phyloP scores from a whole-genome alignment of 2,797 vertebrate genomes.

The Pyrocephalus nanus region DNA sequence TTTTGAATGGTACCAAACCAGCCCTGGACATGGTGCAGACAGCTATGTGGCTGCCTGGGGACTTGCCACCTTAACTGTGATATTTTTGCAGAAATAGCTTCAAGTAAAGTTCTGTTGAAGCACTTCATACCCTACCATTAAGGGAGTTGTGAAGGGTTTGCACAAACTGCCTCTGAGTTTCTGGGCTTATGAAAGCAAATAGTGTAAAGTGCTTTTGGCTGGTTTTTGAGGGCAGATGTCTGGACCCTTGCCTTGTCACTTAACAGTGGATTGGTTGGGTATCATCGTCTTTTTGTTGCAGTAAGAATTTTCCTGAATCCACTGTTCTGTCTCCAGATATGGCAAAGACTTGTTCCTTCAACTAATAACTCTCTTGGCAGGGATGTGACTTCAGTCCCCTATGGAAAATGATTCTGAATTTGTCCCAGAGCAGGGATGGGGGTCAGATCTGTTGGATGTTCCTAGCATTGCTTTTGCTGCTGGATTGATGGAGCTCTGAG shows the following conservation, averaged over 20 bases:
- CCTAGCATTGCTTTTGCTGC: background rate
- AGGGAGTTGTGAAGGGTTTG: background rate
- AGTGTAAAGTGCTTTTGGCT: conserved; percentile 31
- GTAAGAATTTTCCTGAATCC: background rate
- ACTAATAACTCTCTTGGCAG: background rate
- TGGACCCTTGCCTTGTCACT: background rate
- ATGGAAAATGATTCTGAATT: background rate
- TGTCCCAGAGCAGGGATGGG: accelerated
- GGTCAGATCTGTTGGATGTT: background rate
- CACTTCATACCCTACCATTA: background rate
- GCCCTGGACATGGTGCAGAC: background rate
- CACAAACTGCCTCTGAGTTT: background rate
- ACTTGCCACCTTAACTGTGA: background rate
- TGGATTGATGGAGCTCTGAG: background rate
- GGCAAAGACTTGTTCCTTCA: background rate
- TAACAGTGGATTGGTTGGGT: background rate
- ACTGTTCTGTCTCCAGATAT: background rate
- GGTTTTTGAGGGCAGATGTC: conserved; percentile 12
- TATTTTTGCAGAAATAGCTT: background rate
- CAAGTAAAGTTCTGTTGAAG: background rate
- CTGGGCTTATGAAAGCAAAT: background rate
- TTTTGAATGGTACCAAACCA: background rate
- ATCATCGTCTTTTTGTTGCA: background rate
- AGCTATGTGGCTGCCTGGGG: background rate
- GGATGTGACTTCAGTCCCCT: background rate